phyloP scores from a whole-genome alignment of 1,140 invertebrate species.

The Drosophila leontia region DNA sequence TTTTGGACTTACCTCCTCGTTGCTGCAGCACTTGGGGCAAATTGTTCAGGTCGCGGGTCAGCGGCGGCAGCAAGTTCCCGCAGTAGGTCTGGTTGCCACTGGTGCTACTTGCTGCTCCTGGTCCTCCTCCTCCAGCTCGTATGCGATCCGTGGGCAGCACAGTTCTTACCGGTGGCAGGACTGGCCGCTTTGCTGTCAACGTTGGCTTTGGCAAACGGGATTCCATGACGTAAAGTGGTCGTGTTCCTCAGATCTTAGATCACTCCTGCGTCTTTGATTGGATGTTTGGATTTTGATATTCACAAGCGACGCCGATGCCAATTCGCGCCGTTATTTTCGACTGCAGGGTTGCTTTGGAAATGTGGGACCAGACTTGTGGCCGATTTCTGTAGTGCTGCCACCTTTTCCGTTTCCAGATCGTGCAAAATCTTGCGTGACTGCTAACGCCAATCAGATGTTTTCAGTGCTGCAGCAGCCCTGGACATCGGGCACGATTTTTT shows the following conservation, averaged over 20 bases:
- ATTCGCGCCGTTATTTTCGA: conserved; percentile 75
- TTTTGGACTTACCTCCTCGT: conserved; percentile 36
- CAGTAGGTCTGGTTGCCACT: conserved; percentile 38
- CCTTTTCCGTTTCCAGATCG: background rate
- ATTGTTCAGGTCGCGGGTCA: conserved; percentile 66
- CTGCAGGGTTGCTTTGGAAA: conserved; percentile 39
- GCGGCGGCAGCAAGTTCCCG: conserved; percentile 38
- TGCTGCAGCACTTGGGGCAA: conserved; percentile 43
- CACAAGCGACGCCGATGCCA: conserved; percentile 46
- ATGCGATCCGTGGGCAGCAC: conserved; percentile 74
- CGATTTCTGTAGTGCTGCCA: conserved; percentile 9
- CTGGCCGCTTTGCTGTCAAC: conserved; percentile 56
- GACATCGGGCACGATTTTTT: conserved; percentile 17
- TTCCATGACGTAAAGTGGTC: conserved; percentile 52
- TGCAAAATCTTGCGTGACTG: background rate
- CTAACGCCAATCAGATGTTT: conserved; percentile 38
- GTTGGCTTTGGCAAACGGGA: conserved; percentile 74
- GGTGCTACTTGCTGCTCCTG: conserved; percentile 6
- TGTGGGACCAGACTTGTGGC: conserved; percentile 7
- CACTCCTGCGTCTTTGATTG: background rate
- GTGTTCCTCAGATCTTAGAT: background rate
- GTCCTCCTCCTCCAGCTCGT: conserved; percentile 40
- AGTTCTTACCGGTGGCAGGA: conserved; percentile 41
- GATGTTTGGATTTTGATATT: conserved; percentile 13
- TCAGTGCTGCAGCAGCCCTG: conserved; percentile 24